phyloP scores from a whole-genome alignment of 2,888 invertebrate species.

The Drosophila glabriapex region DNA sequence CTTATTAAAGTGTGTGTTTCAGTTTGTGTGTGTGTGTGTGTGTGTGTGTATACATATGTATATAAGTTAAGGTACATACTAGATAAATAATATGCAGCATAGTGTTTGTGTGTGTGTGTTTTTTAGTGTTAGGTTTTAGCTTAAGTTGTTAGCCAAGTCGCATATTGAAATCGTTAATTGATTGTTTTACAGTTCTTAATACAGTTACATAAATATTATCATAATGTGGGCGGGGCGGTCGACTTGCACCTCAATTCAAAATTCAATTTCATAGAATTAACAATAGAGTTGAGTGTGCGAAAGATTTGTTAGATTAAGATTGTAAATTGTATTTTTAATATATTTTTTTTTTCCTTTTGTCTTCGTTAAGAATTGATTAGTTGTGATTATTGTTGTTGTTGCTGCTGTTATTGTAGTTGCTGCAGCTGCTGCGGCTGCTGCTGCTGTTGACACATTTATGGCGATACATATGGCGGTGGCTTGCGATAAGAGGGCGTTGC shows the following conservation, averaged over 20 bases:
- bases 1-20: conserved; percentile 41
- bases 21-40: conserved; percentile 38
- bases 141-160: conserved; percentile 60
- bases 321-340: conserved; percentile 25
- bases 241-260: conserved; percentile 43
- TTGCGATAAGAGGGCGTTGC: conserved; percentile 96
- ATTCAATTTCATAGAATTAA: conserved; percentile 32
- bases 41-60: conserved; percentile 41
- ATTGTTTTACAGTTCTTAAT: conserved; percentile 69
- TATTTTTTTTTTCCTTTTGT: conserved; percentile 9
- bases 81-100: conserved; percentile 77
- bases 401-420: conserved; percentile 48
- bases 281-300: conserved; percentile 39
- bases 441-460: conserved; percentile 88
- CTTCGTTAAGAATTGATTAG: conserved; percentile 30
- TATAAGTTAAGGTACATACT: conserved; percentile 77
- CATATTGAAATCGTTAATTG: conserved; percentile 71
- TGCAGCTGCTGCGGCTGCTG: conserved; percentile 30
- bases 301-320: conserved; percentile 47
- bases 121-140: conserved; percentile 38
- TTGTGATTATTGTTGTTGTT: conserved; percentile 54
- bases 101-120: conserved; percentile 34
- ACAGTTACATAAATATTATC: conserved; percentile 49
- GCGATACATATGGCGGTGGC: conserved; percentile 98
- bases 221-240: conserved; percentile 49